These are phyloP conservation scores for Lasioglossum vierecki DNA, from an alignment of 2,888 invertebrate genomes.

Conservation along the genomic window DNA sequence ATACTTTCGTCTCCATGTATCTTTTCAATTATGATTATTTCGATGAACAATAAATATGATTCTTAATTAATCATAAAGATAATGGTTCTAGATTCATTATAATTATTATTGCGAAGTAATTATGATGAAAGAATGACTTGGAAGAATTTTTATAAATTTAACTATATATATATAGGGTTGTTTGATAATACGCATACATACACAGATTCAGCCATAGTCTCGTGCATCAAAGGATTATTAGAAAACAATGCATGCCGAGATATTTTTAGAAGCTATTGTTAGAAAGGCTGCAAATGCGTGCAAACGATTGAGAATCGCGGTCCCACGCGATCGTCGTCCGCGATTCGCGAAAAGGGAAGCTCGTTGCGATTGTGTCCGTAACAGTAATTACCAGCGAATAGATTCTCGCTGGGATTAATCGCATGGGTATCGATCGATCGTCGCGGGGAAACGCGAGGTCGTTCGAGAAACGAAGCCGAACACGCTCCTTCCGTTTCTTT, in stretches of 20 bases:
- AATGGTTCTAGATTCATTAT: too few relatives aligned
- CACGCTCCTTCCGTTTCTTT: slow-evolving; percentile 29
- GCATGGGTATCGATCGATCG: slow-evolving; percentile 68
- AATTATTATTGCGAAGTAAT: too few relatives aligned
- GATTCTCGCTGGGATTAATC: slow-evolving; percentile 67
- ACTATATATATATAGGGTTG: too few relatives aligned
- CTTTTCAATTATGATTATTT: background rate
- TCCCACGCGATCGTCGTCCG: slow-evolving; percentile 37
- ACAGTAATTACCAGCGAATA: slow-evolving; percentile 67
- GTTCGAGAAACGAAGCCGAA: slow-evolving; percentile 33
- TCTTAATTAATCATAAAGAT: too few relatives aligned
- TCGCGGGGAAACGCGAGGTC: slow-evolving; percentile 50
- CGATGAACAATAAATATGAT: too few relatives aligned
- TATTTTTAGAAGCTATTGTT: background rate
- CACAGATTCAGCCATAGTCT: background rate
- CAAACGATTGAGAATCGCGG: slow-evolving; percentile 45
- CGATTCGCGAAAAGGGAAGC: slow-evolving; percentile 11
- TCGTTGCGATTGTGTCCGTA: slow-evolving; percentile 56
- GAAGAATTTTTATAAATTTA: too few relatives aligned
- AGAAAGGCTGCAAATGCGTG: slow-evolving; percentile 27
- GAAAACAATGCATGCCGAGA: background rate
- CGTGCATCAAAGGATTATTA: background rate
- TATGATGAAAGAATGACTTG: too few relatives aligned
- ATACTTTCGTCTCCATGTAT: background rate
- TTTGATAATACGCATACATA: too few relatives aligned